Base-by-base conservation (phyloP, 2,888 invertebrate species). In the Auanema sp. region DNA sequence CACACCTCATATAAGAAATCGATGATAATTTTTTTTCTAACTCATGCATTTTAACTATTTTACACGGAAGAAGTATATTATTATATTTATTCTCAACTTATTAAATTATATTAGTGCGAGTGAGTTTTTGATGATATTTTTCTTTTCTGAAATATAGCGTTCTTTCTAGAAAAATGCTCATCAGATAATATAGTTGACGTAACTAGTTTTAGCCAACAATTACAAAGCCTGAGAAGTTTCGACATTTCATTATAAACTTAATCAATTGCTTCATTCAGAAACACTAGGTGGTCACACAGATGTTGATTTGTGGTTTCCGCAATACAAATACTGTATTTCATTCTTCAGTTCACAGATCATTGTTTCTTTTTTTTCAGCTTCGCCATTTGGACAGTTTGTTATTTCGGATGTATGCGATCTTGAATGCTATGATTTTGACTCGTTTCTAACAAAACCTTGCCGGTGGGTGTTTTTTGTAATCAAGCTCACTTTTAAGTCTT, bases 361-460 rank as follows among this genome's bases (percentile, higher is more conserved):
- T 2, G 16, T 50, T 23, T 33, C 33, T 52, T 49, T 47, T 10
- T 16, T 52, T 65, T 63, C 47, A 75, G 75, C 72, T 18, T 74
- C 75, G 14, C 65, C 68, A 14, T 49, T 76, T 25, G 77, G 78
- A 21, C 76, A 77, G 54, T 68, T 77, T 4, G 74, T 70, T 18
- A 71, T 74, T 21, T 59, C 58, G 24, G 69, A 68, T 47, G 43
- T 76, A 1, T 78, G 78, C 51, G 79, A 79, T 53, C 64, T 79
- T 21, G 78, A 79, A 54, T 79, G 79, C 53, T 68, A 75, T 55
- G 72, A 71, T 42, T 79, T 78, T 56, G 78, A 78, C 56, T 77
- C 75, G 14, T 64, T 75, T 52, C 69, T 77, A 24, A 75, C 77
- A 5, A 58, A 70, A 51, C 41, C 71, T 0, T 79, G 79, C 56